Evolutionary conservation across 2,113 vertebrate genomes (phyloP).

Genomic region (Gnathochromis pfefferi): DNA sequence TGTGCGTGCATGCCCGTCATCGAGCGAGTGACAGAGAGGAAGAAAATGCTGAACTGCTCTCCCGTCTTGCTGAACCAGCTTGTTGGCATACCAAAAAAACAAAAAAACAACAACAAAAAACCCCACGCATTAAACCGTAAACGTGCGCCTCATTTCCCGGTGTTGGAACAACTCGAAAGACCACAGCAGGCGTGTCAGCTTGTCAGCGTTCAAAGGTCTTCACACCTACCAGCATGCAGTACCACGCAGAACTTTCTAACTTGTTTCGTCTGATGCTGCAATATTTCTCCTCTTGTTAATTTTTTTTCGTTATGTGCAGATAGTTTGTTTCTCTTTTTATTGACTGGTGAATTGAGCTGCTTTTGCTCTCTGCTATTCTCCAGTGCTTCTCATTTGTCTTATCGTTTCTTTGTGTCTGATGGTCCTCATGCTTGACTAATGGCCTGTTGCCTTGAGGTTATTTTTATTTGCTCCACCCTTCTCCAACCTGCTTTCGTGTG

Average conservation of each 20-base stretch:
- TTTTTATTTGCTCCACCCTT: conserved; percentile 31
- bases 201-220: background rate
- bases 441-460: conserved; percentile 40
- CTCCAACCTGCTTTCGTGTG: conserved; percentile 13
- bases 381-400: background rate
- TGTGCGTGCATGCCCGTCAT: background rate
- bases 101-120: background rate
- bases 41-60: background rate
- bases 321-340: background rate
- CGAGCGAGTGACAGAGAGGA: background rate
- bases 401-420: background rate
- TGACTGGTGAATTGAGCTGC: background rate
- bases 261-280: background rate
- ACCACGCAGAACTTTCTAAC: background rate
- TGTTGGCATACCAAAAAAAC: conserved; percentile 31
- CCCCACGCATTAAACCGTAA: background rate
- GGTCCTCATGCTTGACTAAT: conserved; percentile 29
- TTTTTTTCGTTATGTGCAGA: background rate
- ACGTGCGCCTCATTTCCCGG: background rate
- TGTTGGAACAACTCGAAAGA: background rate
- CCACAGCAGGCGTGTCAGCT: background rate
- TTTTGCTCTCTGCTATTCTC: background rate
- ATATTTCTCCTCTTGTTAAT: background rate
- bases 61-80: conserved; percentile 40
- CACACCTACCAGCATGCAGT: background rate